Conservation (phyloP, 1,140 invertebrate genomes). For the Musca vetustissima region DNA sequence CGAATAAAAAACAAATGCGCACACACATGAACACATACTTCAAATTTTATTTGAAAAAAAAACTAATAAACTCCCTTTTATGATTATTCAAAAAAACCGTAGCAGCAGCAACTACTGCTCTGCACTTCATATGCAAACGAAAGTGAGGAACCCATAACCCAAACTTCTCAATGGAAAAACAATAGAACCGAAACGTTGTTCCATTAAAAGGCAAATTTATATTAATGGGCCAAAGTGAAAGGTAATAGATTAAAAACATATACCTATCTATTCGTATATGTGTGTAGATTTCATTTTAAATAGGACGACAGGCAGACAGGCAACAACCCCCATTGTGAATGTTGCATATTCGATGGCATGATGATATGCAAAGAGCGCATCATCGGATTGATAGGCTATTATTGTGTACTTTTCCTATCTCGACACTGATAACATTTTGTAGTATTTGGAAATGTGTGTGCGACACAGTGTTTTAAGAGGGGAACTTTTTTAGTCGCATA, state of each 20-base stretch:
- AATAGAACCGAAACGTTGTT: slow-evolving; percentile 31
- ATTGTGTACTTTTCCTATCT: no score
- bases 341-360: no score
- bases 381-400: no score
- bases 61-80: slow-evolving; percentile 24
- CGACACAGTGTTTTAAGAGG: no score
- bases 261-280: slow-evolving; percentile 4
- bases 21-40: neutral
- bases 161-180: neutral
- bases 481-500: no score
- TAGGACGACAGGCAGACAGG: no score
- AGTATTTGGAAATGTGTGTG: no score
- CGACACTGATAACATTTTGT: no score
- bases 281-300: neutral
- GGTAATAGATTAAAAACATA: slow-evolving; percentile 30
- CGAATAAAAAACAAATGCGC: slow-evolving; percentile 2
- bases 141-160: neutral
- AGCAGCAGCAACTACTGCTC: neutral
- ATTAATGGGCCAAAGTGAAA: slow-evolving; percentile 37
- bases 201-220: slow-evolving; percentile 55
- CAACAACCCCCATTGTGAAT: no score
- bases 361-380: no score
- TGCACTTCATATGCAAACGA: neutral
- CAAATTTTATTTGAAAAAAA: neutral
- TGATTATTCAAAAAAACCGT: slow-evolving; percentile 50